A percentile compares a stretch with the other conserved stretches of the same genome.
Evolutionary conservation across 2,888 invertebrate species (phyloP).

Genomic region (Tenthredo mesomela): DNA sequence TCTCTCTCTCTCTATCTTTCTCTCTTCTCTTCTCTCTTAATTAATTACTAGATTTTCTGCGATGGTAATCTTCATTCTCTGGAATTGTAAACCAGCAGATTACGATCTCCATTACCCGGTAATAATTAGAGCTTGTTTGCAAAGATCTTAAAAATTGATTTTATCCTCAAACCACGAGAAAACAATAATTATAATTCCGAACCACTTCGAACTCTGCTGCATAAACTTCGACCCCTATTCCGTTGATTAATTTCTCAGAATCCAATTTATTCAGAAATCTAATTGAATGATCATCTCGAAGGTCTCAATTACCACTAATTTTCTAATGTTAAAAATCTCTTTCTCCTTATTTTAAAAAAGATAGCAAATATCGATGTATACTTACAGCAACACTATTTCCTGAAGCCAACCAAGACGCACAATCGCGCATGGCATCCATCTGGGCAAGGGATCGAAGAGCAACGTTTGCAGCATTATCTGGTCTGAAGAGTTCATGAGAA

Average conservation of each 20-base stretch:
- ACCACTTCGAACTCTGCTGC: not conserved
- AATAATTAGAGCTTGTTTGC: not conserved
- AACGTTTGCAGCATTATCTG: constrained; percentile 90
- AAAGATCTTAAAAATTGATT: not conserved
- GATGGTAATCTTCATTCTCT: not conserved
- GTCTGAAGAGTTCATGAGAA: constrained; percentile 93
- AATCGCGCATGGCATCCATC: constrained; percentile 91
- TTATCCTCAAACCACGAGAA: not conserved
- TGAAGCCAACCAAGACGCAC: constrained; percentile 88
- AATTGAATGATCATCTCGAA: not conserved
- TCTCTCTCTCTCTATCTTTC: too few relatives aligned
- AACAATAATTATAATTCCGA: not conserved
- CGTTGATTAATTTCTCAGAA: not conserved
- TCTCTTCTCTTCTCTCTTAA: not conserved
- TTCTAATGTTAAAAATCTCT: not conserved
- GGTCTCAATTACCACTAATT: not conserved
- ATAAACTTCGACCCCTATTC: not conserved
- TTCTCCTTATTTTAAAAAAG: not conserved
- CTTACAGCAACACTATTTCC: constrained; percentile 91
- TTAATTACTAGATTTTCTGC: not conserved
- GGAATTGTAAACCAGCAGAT: not conserved
- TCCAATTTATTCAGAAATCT: not conserved
- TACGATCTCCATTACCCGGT: not conserved
- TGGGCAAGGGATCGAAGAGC: constrained; percentile 91
- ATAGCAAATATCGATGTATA: constrained; percentile 59